Evolutionary conservation across 2,113 vertebrate species (phyloP).

Genomic region (Malaclemys terrapin): DNA sequence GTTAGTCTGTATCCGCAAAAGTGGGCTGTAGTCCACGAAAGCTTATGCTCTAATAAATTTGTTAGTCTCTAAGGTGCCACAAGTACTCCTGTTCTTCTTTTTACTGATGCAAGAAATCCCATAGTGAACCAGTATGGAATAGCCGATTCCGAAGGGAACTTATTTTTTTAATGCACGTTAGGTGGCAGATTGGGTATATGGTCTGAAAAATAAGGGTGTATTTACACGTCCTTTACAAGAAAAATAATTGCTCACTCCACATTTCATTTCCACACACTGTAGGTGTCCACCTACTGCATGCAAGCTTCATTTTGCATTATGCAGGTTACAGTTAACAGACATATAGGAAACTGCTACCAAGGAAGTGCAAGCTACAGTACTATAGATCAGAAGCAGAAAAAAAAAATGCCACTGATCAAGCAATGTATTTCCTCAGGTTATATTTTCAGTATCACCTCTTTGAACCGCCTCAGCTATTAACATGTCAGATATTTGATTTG

Average conservation of each 20-base stretch:
- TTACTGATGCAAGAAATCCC: not conserved
- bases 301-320: not conserved
- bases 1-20: no score
- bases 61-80: no score
- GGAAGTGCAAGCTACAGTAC: conserved; percentile 29
- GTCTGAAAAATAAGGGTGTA: not conserved
- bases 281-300: rapidly evolving
- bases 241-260: not conserved
- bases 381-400: conserved; percentile 19
- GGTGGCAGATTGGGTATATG: not conserved
- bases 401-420: conserved; percentile 2
- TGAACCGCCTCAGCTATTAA: not conserved
- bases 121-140: not conserved
- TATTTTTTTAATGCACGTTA: not conserved
- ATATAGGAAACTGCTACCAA: conserved; percentile 43
- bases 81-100: no score
- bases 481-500: not conserved
- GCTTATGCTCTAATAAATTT: no score
- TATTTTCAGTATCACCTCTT: not conserved
- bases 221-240: not conserved
- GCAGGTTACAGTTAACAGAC: conserved; percentile 20
- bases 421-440: conserved; percentile 8
- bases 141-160: not conserved
- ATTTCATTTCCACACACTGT: not conserved
- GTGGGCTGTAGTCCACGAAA: no score